Conservation (phyloP, 2,113 vertebrate species). For the Alethe diademata region DNA sequence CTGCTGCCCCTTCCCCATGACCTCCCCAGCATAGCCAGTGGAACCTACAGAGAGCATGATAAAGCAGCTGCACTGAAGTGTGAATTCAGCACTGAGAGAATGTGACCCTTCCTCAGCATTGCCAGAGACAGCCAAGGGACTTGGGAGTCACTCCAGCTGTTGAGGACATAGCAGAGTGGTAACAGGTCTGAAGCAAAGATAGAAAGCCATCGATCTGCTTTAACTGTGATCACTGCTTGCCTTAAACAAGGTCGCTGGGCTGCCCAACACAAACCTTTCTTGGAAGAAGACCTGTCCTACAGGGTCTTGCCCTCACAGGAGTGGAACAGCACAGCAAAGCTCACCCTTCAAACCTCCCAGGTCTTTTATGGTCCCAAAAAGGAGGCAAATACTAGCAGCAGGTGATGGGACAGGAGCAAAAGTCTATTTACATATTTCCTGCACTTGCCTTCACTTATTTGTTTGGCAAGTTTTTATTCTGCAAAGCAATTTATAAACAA, state of each 20-base stretch:
- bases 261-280: not conserved
- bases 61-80: not conserved
- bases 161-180: not conserved
- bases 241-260: not conserved
- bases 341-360: not conserved
- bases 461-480: conserved; percentile 10
- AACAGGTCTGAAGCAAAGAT: not conserved
- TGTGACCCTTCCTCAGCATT: not conserved
- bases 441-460: not conserved
- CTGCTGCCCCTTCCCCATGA: not conserved
- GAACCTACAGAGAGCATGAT: not conserved
- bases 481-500: conserved; percentile 13
- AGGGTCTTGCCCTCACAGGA: not conserved
- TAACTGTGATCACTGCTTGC: not conserved
- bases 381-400: not conserved
- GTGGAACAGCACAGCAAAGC: not conserved
- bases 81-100: not conserved
- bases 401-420: not conserved
- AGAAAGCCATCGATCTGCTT: conserved; percentile 29
- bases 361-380: not conserved
- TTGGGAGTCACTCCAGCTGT: not conserved
- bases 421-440: not conserved
- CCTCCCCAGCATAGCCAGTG: not conserved
- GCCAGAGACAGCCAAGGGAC: not conserved
- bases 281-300: not conserved